Conservation (phyloP, 2,113 vertebrate species). For the Lasiurus borealis region DNA sequence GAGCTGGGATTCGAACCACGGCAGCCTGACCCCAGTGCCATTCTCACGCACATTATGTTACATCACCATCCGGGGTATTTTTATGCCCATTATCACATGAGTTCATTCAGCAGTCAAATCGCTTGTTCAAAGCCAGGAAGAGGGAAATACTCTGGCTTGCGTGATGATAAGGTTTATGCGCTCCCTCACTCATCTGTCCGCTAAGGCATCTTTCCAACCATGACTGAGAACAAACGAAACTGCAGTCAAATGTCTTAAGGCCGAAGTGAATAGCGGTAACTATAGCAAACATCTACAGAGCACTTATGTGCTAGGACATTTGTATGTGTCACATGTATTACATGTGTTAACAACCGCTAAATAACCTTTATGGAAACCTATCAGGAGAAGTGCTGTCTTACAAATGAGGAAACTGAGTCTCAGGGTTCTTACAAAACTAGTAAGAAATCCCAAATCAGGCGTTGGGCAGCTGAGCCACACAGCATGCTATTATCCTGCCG, state of each 20-base stretch:
- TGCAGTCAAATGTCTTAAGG: background rate
- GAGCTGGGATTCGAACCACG: background rate
- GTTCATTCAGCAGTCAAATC: background rate
- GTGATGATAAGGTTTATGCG: background rate
- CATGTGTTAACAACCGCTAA: background rate
- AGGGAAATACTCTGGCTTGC: background rate
- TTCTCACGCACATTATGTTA: background rate
- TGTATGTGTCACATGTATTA: background rate
- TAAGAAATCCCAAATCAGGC: background rate
- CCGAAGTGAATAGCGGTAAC: background rate
- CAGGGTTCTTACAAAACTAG: background rate
- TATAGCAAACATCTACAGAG: background rate
- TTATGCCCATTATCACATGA: background rate
- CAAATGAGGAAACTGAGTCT: constrained; percentile 6
- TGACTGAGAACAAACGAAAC: background rate
- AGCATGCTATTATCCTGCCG: background rate
- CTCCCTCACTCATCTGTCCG: background rate
- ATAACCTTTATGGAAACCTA: background rate
- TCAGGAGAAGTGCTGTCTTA: background rate
- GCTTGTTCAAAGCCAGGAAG: background rate
- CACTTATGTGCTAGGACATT: background rate
- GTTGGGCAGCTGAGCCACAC: background rate
- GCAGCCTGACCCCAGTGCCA: background rate
- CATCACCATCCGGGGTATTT: background rate
- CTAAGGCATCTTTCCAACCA: background rate